A percentile compares a stretch with the other conserved stretches of the same genome.
Evolutionary conservation across 2,797 vertebrate genomes (phyloP).

Genomic region (Sciurus carolinensis): DNA sequence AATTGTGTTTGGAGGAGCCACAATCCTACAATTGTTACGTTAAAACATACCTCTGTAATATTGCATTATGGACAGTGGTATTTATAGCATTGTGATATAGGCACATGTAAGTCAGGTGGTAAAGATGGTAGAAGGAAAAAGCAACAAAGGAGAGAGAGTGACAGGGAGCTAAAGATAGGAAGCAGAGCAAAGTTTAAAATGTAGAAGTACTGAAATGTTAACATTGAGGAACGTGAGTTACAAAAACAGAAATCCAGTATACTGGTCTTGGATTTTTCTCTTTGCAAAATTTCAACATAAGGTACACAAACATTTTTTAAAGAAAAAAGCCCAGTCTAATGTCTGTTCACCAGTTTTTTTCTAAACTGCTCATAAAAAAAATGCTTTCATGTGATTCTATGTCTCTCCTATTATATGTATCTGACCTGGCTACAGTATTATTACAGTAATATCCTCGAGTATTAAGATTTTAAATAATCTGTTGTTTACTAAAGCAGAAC

Average conservation of each 20-base stretch:
- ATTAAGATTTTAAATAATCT: not conserved
- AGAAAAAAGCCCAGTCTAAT: not conserved
- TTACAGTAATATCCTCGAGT: not conserved
- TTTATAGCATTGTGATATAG: not conserved
- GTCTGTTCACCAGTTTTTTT: not conserved
- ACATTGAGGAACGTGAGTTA: not conserved
- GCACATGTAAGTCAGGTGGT: not conserved
- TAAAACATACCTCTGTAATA: not conserved
- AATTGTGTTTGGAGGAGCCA: not conserved
- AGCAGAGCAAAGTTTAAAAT: not conserved
- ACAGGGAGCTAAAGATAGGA: not conserved
- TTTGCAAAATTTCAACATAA: conserved; percentile 5
- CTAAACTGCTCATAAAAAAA: not conserved
- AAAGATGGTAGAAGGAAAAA: not conserved
- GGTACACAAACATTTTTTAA: not conserved
- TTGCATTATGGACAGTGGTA: not conserved
- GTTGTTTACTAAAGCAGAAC: not conserved
- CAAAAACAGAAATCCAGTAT: not conserved
- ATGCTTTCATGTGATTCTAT: not conserved
- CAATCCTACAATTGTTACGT: not conserved
- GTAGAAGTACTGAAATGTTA: not conserved
- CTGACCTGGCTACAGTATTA: not conserved
- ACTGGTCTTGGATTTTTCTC: not conserved
- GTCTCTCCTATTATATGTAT: not conserved
- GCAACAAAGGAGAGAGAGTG: not conserved